phyloP scores from a whole-genome alignment of 2,888 invertebrate species.

The Apocheima hispidaria region DNA sequence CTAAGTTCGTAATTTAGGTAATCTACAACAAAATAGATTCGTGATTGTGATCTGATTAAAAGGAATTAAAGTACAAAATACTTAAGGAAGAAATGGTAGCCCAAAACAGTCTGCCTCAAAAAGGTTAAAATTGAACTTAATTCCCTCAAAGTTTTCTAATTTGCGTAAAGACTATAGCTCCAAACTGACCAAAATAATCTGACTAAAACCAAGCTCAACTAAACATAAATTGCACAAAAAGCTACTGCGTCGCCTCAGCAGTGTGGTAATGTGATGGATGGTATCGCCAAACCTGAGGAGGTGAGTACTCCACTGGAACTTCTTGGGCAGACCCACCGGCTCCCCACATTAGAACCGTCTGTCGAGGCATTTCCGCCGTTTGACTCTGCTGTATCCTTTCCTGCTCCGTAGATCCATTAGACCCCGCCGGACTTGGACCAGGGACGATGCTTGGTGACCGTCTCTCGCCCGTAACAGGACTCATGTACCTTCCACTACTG shows the following conservation, averaged over 20 bases:
- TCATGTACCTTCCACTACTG: slow-evolving; percentile 85
- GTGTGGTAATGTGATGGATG: slow-evolving; percentile 82
- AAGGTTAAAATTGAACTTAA: neutral
- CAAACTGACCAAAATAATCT: slow-evolving; percentile 4
- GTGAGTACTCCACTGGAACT: slow-evolving; percentile 79
- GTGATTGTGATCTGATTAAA: neutral
- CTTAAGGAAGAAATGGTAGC: neutral
- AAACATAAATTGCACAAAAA: slow-evolving; percentile 62
- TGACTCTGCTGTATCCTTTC: slow-evolving; percentile 74
- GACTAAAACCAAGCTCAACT: slow-evolving; percentile 36
- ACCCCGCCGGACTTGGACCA: slow-evolving; percentile 79
- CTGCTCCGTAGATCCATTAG: slow-evolving; percentile 76
- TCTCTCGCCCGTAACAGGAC: slow-evolving; percentile 87
- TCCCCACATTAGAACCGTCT: slow-evolving; percentile 98
- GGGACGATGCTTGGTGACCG: slow-evolving; percentile 87
- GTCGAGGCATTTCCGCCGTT: slow-evolving; percentile 89
- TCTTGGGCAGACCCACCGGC: slow-evolving; percentile 81
- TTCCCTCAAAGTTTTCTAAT: too few relatives aligned
- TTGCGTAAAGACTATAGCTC: too few relatives aligned
- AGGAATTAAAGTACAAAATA: neutral
- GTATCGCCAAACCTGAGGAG: slow-evolving; percentile 84
- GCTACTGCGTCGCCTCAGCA: slow-evolving; percentile 81
- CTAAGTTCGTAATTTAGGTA: too few relatives aligned
- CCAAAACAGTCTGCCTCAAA: too few relatives aligned
- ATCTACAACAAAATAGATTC: neutral